These are phyloP conservation scores for Botrylloides violaceus DNA, from an alignment of 23 tunicate genomes.

Conservation along the genomic window DNA sequence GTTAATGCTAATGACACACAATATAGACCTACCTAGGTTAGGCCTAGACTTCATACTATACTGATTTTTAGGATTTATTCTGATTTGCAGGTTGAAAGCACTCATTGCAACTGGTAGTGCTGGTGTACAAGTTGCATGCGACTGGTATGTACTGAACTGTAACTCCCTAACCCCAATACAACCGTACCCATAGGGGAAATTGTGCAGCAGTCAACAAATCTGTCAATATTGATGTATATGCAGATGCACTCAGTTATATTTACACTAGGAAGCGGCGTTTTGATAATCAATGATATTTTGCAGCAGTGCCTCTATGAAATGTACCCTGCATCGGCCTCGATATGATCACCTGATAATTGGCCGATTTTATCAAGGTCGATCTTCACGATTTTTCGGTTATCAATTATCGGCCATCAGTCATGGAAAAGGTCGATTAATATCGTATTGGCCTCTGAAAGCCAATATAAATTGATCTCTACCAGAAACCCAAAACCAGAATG, in stretches of 20 bases:
- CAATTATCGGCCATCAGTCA: too few relatives aligned
- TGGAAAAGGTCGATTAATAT: too few relatives aligned
- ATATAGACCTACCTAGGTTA: neutral
- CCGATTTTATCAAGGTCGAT: too few relatives aligned
- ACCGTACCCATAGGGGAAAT: neutral
- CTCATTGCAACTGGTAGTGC: constrained; percentile 89
- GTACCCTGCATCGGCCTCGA: too few relatives aligned
- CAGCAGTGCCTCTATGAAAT: too few relatives aligned
- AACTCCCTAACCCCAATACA: too few relatives aligned
- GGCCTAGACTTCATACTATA: neutral
- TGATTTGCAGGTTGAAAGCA: constrained; percentile 66
- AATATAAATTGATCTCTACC: too few relatives aligned
- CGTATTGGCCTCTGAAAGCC: too few relatives aligned
- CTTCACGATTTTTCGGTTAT: too few relatives aligned
- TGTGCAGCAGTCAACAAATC: neutral
- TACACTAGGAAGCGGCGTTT: neutral
- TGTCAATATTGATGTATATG: neutral
- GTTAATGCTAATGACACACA: neutral
- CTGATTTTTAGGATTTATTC: neutral
- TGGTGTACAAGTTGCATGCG: constrained; percentile 98
- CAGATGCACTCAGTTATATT: neutral
- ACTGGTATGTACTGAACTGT: constrained; percentile 86
- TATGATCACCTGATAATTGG: too few relatives aligned
- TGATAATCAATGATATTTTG: too few relatives aligned
- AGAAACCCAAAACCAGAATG: too few relatives aligned